These are phyloP conservation scores for Ectemnius lituratus DNA, from an alignment of 2,888 invertebrate species.

Conservation along the genomic window DNA sequence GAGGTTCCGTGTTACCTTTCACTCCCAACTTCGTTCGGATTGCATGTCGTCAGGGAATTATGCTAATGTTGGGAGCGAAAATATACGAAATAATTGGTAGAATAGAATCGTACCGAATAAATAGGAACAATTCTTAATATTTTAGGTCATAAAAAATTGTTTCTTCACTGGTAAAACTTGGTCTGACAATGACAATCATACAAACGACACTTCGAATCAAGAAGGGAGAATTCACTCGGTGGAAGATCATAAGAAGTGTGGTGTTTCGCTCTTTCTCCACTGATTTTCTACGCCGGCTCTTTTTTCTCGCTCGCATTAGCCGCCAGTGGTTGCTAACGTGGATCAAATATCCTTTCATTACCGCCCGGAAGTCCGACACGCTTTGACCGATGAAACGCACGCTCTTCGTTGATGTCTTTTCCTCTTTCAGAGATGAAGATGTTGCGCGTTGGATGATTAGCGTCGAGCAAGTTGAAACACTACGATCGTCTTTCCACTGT, in stretches of 20 bases:
- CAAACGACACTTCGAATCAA: conserved; percentile 13
- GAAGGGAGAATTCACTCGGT: no score
- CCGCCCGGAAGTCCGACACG: conserved; percentile 64
- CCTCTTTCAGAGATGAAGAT: conserved; percentile 63
- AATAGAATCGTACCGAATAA: neutral
- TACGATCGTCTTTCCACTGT: no score
- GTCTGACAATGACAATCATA: conserved; percentile 22
- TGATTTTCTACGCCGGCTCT: conserved; percentile 48
- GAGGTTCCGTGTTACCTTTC: neutral
- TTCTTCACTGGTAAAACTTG: no score
- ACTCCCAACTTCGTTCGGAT: conserved; percentile 27
- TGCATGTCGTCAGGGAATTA: conserved; percentile 31
- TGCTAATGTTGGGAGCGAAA: conserved; percentile 28
- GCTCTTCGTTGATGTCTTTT: conserved; percentile 39
- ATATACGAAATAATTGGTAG: no score
- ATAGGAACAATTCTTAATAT: no score
- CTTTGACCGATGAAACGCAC: conserved; percentile 59
- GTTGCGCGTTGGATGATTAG: conserved; percentile 68
- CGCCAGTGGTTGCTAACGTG: conserved; percentile 48
- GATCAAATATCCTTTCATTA: conserved; percentile 46
- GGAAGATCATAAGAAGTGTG: no score
- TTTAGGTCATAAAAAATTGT: no score
- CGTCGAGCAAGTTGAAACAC: conserved; percentile 13
- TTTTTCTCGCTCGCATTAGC: conserved; percentile 32
- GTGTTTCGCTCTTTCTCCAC: conserved; percentile 37